phyloP scores from a whole-genome alignment of 2,113 vertebrate genomes.

The Anguilla japonica region DNA sequence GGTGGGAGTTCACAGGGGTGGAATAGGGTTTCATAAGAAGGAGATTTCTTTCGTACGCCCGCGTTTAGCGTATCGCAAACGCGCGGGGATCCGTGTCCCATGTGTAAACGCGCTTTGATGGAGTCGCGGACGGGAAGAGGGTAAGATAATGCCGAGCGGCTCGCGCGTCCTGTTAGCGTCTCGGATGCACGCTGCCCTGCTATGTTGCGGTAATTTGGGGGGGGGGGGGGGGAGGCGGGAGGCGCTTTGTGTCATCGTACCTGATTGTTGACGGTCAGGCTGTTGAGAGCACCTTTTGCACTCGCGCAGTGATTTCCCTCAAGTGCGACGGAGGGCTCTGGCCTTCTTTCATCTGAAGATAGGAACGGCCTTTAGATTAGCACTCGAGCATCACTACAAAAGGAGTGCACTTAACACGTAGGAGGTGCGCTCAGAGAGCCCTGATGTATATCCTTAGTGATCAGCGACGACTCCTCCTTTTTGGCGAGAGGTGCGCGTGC shows the following conservation, averaged over 20 bases:
- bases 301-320: slow-evolving; percentile 34
- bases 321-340: slow-evolving; percentile 39
- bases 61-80: not conserved
- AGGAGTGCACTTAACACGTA: slow-evolving; percentile 52
- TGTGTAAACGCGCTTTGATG: not conserved
- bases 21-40: not conserved
- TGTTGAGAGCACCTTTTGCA: slow-evolving; percentile 26
- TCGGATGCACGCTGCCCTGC: not conserved
- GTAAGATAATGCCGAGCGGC: not conserved
- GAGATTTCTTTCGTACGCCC: not conserved
- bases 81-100: not conserved
- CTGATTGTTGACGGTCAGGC: slow-evolving; percentile 33
- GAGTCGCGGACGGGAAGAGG: not conserved
- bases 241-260: slow-evolving; percentile 33
- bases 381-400: slow-evolving; percentile 47
- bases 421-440: slow-evolving; percentile 39
- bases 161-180: slow-evolving; percentile 21
- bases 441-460: slow-evolving; percentile 43
- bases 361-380: slow-evolving; percentile 53
- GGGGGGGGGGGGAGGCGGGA: not conserved
- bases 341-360: slow-evolving; percentile 49
- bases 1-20: not conserved
- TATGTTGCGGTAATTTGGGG: slow-evolving; percentile 37
- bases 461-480: slow-evolving; percentile 34
- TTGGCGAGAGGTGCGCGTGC: slow-evolving; percentile 13